These are phyloP conservation scores for Caradrina clavipalpis DNA, from an alignment of 2,888 invertebrate species.

Conservation along the genomic window DNA sequence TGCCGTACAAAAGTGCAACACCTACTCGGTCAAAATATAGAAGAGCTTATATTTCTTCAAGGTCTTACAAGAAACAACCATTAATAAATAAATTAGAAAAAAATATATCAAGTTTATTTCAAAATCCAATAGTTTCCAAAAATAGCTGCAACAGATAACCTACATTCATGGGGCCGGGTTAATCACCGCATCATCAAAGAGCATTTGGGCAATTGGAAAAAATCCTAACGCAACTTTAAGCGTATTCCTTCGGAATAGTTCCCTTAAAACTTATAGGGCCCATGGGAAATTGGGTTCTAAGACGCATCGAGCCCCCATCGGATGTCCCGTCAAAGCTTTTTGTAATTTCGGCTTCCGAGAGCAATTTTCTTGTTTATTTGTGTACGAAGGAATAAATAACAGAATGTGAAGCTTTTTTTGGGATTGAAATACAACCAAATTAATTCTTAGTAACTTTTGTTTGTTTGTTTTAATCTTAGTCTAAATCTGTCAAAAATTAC, in stretches of 20 bases:
- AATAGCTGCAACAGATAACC: not conserved
- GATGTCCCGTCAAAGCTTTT: slow-evolving; percentile 34
- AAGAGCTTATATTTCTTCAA: too few species aligned
- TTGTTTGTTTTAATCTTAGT: too few species aligned
- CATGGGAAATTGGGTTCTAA: slow-evolving; percentile 50
- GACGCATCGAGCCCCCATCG: slow-evolving; percentile 37
- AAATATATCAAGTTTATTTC: too few species aligned
- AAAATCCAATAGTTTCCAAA: not conserved
- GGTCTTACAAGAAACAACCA: too few species aligned
- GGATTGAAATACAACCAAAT: not conserved
- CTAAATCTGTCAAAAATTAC: too few species aligned
- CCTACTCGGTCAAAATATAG: too few species aligned
- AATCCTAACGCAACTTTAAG: slow-evolving; percentile 16
- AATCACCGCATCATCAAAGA: slow-evolving; percentile 6
- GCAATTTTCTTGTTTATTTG: slow-evolving; percentile 2
- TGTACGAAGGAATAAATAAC: slow-evolving; percentile 6
- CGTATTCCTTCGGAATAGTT: slow-evolving; percentile 44
- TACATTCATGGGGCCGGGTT: not conserved
- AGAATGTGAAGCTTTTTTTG: not conserved
- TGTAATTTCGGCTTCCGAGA: slow-evolving; percentile 18
- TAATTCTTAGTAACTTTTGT: too few species aligned
- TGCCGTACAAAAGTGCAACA: too few species aligned
- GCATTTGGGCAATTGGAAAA: slow-evolving; percentile 13
- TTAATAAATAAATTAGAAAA: too few species aligned
- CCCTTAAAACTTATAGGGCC: slow-evolving; percentile 35